Conservation (phyloP, 2,888 invertebrate genomes). For the Drosophila dives region DNA sequence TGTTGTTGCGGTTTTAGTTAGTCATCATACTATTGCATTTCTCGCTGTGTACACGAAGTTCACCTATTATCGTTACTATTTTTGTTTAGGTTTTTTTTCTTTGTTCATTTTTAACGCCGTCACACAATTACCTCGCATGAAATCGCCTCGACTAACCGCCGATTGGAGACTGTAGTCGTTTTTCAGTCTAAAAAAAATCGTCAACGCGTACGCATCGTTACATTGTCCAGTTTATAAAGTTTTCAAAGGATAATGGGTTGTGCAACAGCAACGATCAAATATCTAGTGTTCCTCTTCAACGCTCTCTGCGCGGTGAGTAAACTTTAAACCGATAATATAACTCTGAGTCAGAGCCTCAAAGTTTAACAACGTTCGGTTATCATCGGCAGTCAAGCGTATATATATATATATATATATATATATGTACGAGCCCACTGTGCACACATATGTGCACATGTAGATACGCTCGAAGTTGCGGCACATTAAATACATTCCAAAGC, state of each 20-base stretch:
- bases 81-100: conserved; percentile 22
- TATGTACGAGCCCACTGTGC: not conserved
- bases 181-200: conserved; percentile 57
- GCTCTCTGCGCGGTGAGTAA: conserved; percentile 74
- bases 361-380: conserved; percentile 31
- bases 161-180: conserved; percentile 25
- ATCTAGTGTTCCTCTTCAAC: conserved; percentile 69
- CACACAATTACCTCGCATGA: conserved; percentile 44
- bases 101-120: conserved; percentile 15
- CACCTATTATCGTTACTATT: conserved; percentile 47
- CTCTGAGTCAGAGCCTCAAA: conserved; percentile 20
- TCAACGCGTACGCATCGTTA: conserved; percentile 36
- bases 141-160: conserved; percentile 51
- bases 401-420: no score
- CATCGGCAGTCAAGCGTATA: conserved; percentile 38
- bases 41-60: conserved; percentile 38
- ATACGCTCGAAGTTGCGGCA: conserved; percentile 27
- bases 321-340: not conserved
- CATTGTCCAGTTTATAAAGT: not conserved
- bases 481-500: conserved; percentile 9
- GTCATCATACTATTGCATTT: conserved; percentile 13
- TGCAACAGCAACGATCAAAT: conserved; percentile 70
- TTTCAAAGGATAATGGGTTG: conserved; percentile 65
- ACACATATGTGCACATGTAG: not conserved
- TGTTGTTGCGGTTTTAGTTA: not conserved